Evolutionary conservation across 2,797 vertebrate genomes (phyloP).

Genomic region (Taeniopygia guttata): DNA sequence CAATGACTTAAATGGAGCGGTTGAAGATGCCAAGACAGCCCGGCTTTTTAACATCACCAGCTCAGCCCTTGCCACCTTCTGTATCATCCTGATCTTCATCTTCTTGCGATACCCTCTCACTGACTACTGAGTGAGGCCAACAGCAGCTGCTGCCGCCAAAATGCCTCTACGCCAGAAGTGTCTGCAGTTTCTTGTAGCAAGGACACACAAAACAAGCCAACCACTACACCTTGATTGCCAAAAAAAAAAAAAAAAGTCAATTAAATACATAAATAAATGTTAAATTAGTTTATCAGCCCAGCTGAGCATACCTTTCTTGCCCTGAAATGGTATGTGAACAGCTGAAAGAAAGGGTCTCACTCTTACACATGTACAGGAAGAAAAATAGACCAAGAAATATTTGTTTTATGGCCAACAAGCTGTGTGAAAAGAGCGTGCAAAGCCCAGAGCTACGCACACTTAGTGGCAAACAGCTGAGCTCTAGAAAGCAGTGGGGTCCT

Average conservation of each 20-base stretch:
- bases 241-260: background rate
- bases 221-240: conserved; percentile 1
- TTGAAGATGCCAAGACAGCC: conserved; percentile 82
- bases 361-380: background rate
- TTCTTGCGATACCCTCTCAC: conserved; percentile 80
- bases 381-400: background rate
- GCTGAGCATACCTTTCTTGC: conserved; percentile 1
- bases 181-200: conserved; percentile 62
- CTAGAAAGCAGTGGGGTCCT: background rate
- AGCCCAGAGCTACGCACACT: background rate
- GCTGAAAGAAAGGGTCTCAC: conserved; percentile 19
- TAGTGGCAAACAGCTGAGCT: background rate
- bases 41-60: conserved; percentile 83
- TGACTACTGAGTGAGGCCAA: conserved; percentile 74
- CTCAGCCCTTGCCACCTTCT: conserved; percentile 80
- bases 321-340: background rate
- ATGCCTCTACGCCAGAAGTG: conserved; percentile 64
- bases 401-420: conserved; percentile 37
- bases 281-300: background rate
- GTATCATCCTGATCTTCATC: conserved; percentile 79
- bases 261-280: conserved; percentile 2
- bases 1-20: conserved; percentile 79
- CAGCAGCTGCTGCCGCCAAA: conserved; percentile 25
- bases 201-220: conserved; percentile 3
- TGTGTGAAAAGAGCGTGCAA: background rate